Evolutionary conservation across 2,888 invertebrate species (phyloP).

Genomic region (Acrobasis repandana): DNA sequence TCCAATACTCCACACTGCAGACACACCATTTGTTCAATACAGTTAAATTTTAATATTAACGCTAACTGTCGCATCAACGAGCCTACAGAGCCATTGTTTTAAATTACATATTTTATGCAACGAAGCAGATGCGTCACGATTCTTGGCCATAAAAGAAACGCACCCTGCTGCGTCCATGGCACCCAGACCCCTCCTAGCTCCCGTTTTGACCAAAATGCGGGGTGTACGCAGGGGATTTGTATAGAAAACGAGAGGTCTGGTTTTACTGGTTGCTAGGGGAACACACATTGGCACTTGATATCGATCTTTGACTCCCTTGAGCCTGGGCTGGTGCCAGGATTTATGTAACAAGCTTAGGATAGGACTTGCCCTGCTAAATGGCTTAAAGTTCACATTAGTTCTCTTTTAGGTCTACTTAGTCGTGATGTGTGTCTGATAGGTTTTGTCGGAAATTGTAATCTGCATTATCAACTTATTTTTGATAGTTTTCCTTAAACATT

Average conservation of each 20-base stretch:
- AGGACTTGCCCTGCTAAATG: slow-evolving; percentile 26
- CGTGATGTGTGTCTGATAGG: slow-evolving; percentile 8
- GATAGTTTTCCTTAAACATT: too few relatives aligned
- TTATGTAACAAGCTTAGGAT: slow-evolving; percentile 62
- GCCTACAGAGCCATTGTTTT: slow-evolving; percentile 53
- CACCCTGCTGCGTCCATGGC: slow-evolving; percentile 59
- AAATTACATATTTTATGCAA: slow-evolving; percentile 71
- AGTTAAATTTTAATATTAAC: slow-evolving; percentile 22
- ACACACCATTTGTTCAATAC: slow-evolving; percentile 15
- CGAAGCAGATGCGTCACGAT: slow-evolving; percentile 77
- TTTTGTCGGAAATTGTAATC: neutral
- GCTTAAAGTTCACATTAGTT: slow-evolving; percentile 22
- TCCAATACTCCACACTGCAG: neutral
- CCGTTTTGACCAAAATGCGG: slow-evolving; percentile 46
- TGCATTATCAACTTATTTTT: neutral
- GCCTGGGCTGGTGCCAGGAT: slow-evolving; percentile 74
- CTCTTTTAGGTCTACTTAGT: slow-evolving; percentile 18
- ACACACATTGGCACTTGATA: slow-evolving; percentile 74
- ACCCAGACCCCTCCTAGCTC: slow-evolving; percentile 51
- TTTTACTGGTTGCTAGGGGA: slow-evolving; percentile 60
- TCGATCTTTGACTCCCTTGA: slow-evolving; percentile 79
- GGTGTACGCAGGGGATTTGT: slow-evolving; percentile 47
- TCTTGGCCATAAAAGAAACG: slow-evolving; percentile 68
- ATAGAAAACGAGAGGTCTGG: slow-evolving; percentile 58
- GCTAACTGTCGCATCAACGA: slow-evolving; percentile 23